Evolutionary conservation across 2,113 vertebrate species (phyloP).

Genomic region (Seriola rivoliana): DNA sequence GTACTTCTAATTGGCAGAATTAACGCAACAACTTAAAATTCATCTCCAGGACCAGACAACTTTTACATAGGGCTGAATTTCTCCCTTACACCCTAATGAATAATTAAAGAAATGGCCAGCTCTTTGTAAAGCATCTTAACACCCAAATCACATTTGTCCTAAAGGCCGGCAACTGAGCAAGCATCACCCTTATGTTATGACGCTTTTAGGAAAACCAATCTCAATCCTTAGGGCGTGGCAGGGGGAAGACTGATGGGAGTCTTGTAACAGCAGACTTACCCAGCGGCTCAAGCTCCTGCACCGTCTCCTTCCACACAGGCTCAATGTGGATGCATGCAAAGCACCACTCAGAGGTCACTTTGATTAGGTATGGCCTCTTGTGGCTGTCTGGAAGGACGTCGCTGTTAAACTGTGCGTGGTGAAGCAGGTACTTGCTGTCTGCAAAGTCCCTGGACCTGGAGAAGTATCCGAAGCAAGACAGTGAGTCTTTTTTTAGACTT

Average conservation of each 20-base stretch:
- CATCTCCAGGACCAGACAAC: not conserved
- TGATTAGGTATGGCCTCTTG: slow-evolving; percentile 95
- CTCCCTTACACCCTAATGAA: slow-evolving; percentile 16
- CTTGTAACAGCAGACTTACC: slow-evolving; percentile 78
- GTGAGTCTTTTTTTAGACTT: not conserved
- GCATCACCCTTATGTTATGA: slow-evolving; percentile 12
- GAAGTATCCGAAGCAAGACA: not conserved
- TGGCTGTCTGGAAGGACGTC: slow-evolving; percentile 93
- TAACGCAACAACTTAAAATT: slow-evolving; percentile 23
- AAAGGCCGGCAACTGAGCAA: slow-evolving; percentile 28
- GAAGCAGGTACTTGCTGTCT: slow-evolving; percentile 92
- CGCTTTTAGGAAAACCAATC: slow-evolving; percentile 17
- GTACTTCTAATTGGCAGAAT: slow-evolving; percentile 4
- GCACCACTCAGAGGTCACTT: slow-evolving; percentile 97
- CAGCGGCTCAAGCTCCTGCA: slow-evolving; percentile 90
- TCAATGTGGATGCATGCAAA: slow-evolving; percentile 96
- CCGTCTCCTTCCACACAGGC: slow-evolving; percentile 93
- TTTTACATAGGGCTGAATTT: not conserved
- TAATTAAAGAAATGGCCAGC: slow-evolving; percentile 29
- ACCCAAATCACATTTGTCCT: slow-evolving; percentile 20
- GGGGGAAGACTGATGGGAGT: not conserved
- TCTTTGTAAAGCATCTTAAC: slow-evolving; percentile 23
- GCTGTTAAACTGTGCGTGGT: slow-evolving; percentile 91
- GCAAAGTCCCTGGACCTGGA: slow-evolving; percentile 89
- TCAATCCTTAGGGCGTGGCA: not conserved